A percentile compares a stretch with the other conserved stretches of the same genome.
Conservation (phyloP, 2,888 invertebrate genomes). For the Lucinisca nassula region DNA sequence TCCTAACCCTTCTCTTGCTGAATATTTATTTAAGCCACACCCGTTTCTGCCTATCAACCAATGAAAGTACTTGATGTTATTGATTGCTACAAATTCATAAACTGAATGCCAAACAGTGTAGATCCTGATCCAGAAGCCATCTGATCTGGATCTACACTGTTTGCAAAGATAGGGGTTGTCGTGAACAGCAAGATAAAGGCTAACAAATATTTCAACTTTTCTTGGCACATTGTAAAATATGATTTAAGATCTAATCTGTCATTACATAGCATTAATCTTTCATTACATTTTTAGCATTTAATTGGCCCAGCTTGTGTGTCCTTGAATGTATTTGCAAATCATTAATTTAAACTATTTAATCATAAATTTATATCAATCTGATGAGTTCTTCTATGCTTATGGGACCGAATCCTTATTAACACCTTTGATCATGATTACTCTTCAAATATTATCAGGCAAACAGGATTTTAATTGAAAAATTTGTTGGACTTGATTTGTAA, state of each 20-base stretch:
- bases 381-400: background rate
- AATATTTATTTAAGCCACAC: too few relatives aligned
- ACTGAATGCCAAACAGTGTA: too few relatives aligned
- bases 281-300: background rate
- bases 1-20: too few relatives aligned
- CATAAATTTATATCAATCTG: background rate
- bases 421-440: background rate
- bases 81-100: too few relatives aligned
- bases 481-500: background rate
- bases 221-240: too few relatives aligned
- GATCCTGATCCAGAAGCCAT: too few relatives aligned
- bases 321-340: background rate
- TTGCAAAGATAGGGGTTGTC: too few relatives aligned
- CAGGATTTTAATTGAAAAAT: background rate
- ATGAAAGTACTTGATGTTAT: too few relatives aligned
- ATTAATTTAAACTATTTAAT: background rate
- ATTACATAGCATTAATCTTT: background rate
- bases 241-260: background rate
- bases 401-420: constrained; percentile 1
- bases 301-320: background rate
- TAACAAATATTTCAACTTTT: too few relatives aligned
- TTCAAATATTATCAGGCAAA: background rate
- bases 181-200: too few relatives aligned
- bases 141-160: too few relatives aligned
- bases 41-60: too few relatives aligned